Evolutionary conservation across 2,113 vertebrate species (phyloP), one percentile per base, ranked within the genome.

Genomic region (Lycocorax pyrrhopterus): DNA sequence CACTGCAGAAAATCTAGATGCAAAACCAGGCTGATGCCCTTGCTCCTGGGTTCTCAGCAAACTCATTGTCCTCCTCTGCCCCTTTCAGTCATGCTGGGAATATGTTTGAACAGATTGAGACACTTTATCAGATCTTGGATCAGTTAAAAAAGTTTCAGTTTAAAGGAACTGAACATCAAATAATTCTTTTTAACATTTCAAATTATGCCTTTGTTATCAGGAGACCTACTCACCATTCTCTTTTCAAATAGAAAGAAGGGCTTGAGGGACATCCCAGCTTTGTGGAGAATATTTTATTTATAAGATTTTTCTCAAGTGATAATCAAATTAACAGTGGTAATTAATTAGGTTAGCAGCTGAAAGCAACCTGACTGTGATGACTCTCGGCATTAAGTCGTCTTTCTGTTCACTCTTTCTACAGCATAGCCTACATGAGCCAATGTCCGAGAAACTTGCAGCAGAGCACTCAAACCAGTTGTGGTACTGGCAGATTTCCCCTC

Each of bases 231-330:
- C 76, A 52, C 44, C 52, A 75, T 49, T 37, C 22, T 60, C 52
- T 76, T 80, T 86, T 67, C 47, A 92, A 67, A 77, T 0, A 51
- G 35, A 59, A 55, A 63, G 83, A 75, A 52, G 9, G 71, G 16
- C 75, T 85, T 90, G 59, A 90, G 84, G 64, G 90, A 96, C 58
- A 69, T 89, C 43, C 41, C 66, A 78, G 10, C 60, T 75, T 78
- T 35, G 22, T 26, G 37, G 20, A 89, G 35, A 32, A 86, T 92
- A 52, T 91, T 95, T 96, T 91, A 93, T 91, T 91, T 75, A 52
- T 69, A 69, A 69, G 29, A 47, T 43, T 89, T 59, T 90, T 68
- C 88, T 87, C 92, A 90, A 94, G 69, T 43, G 52, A 66, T 71
- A 68, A 89, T 84, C 27, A 67, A 64, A 86, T 86, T 89, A 93